Base-by-base conservation (phyloP, 1,140 invertebrate genomes). In the Gyrodactylus salaris region DNA sequence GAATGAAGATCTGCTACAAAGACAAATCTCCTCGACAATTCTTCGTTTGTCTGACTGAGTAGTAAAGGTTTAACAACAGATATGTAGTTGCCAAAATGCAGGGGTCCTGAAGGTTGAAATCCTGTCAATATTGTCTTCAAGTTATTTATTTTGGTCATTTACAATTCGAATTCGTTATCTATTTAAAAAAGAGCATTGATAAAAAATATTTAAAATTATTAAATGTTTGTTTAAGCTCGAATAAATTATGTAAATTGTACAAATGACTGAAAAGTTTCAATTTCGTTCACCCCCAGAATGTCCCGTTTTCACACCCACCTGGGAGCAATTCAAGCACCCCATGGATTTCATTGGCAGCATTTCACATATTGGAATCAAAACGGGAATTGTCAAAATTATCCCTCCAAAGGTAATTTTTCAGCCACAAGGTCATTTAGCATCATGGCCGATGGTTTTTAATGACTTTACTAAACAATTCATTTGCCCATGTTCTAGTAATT, bases 321-420 rank as follows among this genome's bases (percentile, higher is more conserved):
- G 87, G 77, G 87, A 88, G 78, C 88, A 91, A 80, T 92, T 91
- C 77, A 69, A 74, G 72, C 89, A 95, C 84, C 90, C 91, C 0
- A 82, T 94, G 16, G 87, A 87, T 76, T 96, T 89, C 77, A 89
- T 94, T 76, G 86, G 89, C 74, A 87, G 88, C 77, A 92, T 95
- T 68, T 84, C 86, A 75, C 84, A 86, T 0, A 82, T 86, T 75
- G 89, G 88, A 0, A 86, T 89, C 75, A 85, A 87, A 76, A 89
- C 85, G 81, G 91, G 91, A 1, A 86, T 94, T 72, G 92, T 89
- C 77, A 85, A 87, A 79, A 88, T 94, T 72, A 86, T 92, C 74
- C 88, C 91, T 34, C 91, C 91, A 7, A 78, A 84, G 25, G 87
- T 81, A 76, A 77, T 77, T 80, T 27, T 27, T 73, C 27, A 73